A percentile compares a stretch with the other conserved stretches of the same genome.
Evolutionary conservation across 1,140 invertebrate genomes (phyloP).

Genomic region (Euwallacea fornicatus): DNA sequence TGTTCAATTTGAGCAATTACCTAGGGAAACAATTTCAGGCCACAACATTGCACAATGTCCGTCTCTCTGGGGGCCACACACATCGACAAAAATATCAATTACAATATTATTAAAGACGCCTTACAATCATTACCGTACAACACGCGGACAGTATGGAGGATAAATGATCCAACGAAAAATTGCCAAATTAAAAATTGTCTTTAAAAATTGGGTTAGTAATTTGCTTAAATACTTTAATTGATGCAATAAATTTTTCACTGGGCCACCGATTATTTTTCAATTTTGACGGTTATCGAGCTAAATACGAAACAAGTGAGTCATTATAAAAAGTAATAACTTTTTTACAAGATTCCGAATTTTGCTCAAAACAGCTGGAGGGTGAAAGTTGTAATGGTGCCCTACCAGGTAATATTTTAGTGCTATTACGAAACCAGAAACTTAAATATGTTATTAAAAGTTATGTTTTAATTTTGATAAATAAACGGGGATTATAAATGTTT

Average conservation of each 20-base stretch:
- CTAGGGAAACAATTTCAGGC: no score
- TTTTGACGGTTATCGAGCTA: slow-evolving; percentile 28
- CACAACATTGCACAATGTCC: background rate
- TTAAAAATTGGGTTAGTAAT: slow-evolving; percentile 28
- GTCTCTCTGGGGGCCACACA: slow-evolving; percentile 15
- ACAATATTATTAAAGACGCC: slow-evolving; percentile 32
- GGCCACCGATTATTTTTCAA: slow-evolving; percentile 31
- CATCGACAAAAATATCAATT: slow-evolving; percentile 27
- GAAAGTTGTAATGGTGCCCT: slow-evolving; percentile 12
- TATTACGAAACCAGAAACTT: background rate
- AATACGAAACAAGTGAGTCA: slow-evolving; percentile 27
- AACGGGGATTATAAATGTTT: background rate
- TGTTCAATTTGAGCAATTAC: no score
- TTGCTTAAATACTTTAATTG: slow-evolving; percentile 36
- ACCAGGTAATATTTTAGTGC: background rate
- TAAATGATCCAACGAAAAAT: slow-evolving; percentile 29
- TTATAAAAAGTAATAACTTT: slow-evolving; percentile 24
- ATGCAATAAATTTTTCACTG: slow-evolving; percentile 28
- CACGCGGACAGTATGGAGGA: slow-evolving; percentile 11
- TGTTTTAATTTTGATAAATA: background rate
- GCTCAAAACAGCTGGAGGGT: slow-evolving; percentile 20
- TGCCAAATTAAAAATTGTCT: slow-evolving; percentile 38
- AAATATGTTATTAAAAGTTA: background rate
- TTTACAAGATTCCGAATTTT: slow-evolving; percentile 27
- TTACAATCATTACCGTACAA: slow-evolving; percentile 20